These are phyloP conservation scores for Valencia hispanica DNA, from an alignment of 2,797 vertebrate species.

Conservation along the genomic window DNA sequence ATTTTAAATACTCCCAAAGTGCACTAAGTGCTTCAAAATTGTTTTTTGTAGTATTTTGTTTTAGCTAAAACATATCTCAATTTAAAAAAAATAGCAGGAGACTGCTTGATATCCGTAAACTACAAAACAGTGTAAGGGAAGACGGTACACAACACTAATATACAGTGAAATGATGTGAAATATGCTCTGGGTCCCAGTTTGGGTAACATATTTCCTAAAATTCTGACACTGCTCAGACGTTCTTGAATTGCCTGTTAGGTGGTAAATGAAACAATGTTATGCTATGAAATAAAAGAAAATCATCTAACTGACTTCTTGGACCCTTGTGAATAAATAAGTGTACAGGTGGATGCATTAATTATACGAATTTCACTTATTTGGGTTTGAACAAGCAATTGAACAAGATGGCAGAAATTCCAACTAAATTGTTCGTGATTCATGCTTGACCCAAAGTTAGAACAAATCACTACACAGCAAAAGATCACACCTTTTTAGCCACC, in stretches of 20 bases:
- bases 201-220: slow-evolving; percentile 41
- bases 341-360: slow-evolving; percentile 40
- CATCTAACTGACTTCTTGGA: slow-evolving; percentile 41
- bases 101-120: slow-evolving; percentile 36
- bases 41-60: not conserved
- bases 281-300: slow-evolving; percentile 35
- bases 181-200: slow-evolving; percentile 62
- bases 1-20: slow-evolving; percentile 15
- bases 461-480: slow-evolving; percentile 63
- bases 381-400: slow-evolving; percentile 41
- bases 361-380: slow-evolving; percentile 34
- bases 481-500: slow-evolving; percentile 47
- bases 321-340: slow-evolving; percentile 33
- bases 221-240: slow-evolving; percentile 31
- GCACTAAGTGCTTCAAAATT: slow-evolving; percentile 17
- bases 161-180: slow-evolving; percentile 69
- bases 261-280: slow-evolving; percentile 14
- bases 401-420: slow-evolving; percentile 22
- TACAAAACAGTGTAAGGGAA: slow-evolving; percentile 39
- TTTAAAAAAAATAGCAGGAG: slow-evolving; percentile 26
- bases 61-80: slow-evolving; percentile 25
- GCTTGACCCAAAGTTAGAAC: slow-evolving; percentile 56
- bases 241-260: slow-evolving; percentile 23
- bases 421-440: slow-evolving; percentile 40
- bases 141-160: slow-evolving; percentile 74